These are phyloP conservation scores for Sebastes glaucus DNA, from an alignment of 2,797 vertebrate genomes.

Conservation along the genomic window DNA sequence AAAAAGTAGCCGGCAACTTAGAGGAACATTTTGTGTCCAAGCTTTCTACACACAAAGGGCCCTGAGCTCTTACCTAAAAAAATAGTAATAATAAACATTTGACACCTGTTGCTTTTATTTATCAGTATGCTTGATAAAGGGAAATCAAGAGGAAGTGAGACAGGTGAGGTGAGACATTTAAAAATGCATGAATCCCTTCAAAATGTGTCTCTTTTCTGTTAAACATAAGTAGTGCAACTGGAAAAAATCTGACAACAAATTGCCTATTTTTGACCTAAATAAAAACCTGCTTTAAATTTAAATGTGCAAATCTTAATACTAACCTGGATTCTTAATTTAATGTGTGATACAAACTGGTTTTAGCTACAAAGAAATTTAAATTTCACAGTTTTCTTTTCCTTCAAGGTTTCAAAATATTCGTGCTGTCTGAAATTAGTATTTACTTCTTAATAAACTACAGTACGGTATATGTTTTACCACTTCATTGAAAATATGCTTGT, in stretches of 20 bases:
- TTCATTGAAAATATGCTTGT: background rate
- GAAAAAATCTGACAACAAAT: background rate
- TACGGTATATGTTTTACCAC: background rate
- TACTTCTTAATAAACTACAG: background rate
- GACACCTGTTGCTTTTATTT: constrained; percentile 55
- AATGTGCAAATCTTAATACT: background rate
- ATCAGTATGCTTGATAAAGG: background rate
- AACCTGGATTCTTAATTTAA: background rate
- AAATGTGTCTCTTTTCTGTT: background rate
- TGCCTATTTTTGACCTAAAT: background rate
- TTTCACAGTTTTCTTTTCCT: background rate
- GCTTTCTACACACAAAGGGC: constrained; percentile 18
- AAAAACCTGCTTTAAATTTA: background rate
- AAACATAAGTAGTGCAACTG: background rate
- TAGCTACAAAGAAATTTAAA: background rate
- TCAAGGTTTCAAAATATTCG: background rate
- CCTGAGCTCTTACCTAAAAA: background rate
- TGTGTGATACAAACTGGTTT: background rate
- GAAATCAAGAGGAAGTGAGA: background rate
- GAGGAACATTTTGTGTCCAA: constrained; percentile 47
- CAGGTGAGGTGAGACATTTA: background rate
- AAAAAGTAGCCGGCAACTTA: constrained; percentile 30
- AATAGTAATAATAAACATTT: constrained; percentile 20
- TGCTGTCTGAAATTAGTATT: background rate
- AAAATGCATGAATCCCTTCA: background rate